Evolutionary conservation across 2,888 invertebrate species (phyloP), one percentile per base, ranked within the genome.

Genomic region (Mythimna lalbum): DNA sequence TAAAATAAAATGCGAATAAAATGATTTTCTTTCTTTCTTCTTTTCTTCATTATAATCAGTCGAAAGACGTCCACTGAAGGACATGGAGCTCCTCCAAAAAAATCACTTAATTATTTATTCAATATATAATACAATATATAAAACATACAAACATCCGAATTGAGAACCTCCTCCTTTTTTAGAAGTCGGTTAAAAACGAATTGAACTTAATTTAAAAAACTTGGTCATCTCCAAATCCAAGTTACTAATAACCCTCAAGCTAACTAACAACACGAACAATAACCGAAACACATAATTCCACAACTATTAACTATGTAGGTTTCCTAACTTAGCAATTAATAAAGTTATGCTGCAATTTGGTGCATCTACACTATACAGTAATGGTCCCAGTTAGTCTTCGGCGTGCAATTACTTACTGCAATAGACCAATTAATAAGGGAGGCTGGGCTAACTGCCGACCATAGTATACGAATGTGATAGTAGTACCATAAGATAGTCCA

Each of bases 341-440:
- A 88, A 89, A 89, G 83, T 89, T 87, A 88, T 85, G 83, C 79
- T 65, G 77, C 73, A 87, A 80, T 86, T 73, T 64, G 77, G 83
- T 87, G 81, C 86, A 87, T 86, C 81, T 82, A 75, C 83, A 82
- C 80, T 88, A 84, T 74, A 85, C 86, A 73, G 80, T 90, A 88
- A 90, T 89, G 85, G 84, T 86, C 80, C 79, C 86, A 89, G 90
- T 88, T 89, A 88, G 87, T 80, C 86, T 86, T 76, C 86, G 83
- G 86, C 76, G 87, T 82, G 89, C 86, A 89, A 90, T 90, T 90
- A 90, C 88, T 90, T 90, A 90, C 89, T 86, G 84, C 90, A 89
- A 90, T 90, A 85, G 90, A 78, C 89, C 90, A 89, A 90, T 90
- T 90, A 90, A 89, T 86, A 89, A 86, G 67, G 80, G 84, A 88